A percentile compares a stretch with the other conserved stretches of the same genome.
Evolutionary conservation across 2,797 vertebrate genomes (phyloP).

Genomic region (Hippoglossus hippoglossus): DNA sequence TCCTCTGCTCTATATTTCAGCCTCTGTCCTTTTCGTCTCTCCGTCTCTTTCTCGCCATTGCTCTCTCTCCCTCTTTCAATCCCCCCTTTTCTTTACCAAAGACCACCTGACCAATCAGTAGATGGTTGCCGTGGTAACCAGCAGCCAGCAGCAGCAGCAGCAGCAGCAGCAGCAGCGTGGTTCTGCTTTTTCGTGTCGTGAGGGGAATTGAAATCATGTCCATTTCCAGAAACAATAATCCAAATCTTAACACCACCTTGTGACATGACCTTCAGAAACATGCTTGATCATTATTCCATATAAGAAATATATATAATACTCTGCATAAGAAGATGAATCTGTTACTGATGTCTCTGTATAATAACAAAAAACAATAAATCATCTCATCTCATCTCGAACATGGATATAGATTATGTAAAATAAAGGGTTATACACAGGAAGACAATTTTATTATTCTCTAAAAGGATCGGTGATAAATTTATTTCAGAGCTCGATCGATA

Average conservation of each 20-base stretch:
- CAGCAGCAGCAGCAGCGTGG: constrained; percentile 49
- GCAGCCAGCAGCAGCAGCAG: constrained; percentile 52
- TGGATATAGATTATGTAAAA: background rate
- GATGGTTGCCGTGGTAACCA: constrained; percentile 68
- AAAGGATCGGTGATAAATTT: background rate
- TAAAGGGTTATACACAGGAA: no score
- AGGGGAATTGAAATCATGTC: constrained; percentile 64
- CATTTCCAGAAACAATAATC: constrained; percentile 31
- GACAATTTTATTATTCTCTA: background rate
- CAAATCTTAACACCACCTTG: background rate
- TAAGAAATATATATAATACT: background rate
- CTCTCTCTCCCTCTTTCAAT: constrained; percentile 5
- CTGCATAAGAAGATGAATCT: background rate
- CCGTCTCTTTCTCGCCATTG: constrained; percentile 1
- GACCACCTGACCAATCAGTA: constrained; percentile 69
- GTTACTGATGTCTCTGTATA: background rate
- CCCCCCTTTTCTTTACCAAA: constrained; percentile 30
- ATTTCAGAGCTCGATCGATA: background rate
- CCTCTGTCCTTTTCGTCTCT: constrained; percentile 13
- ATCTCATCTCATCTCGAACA: background rate
- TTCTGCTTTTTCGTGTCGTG: constrained; percentile 54
- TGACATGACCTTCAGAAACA: constrained; percentile 4
- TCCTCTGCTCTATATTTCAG: constrained; percentile 26
- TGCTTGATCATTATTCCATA: background rate
- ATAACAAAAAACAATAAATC: background rate